These are phyloP conservation scores for Drosophila suboccidentalis DNA, from an alignment of 2,888 invertebrate genomes.

Conservation along the genomic window DNA sequence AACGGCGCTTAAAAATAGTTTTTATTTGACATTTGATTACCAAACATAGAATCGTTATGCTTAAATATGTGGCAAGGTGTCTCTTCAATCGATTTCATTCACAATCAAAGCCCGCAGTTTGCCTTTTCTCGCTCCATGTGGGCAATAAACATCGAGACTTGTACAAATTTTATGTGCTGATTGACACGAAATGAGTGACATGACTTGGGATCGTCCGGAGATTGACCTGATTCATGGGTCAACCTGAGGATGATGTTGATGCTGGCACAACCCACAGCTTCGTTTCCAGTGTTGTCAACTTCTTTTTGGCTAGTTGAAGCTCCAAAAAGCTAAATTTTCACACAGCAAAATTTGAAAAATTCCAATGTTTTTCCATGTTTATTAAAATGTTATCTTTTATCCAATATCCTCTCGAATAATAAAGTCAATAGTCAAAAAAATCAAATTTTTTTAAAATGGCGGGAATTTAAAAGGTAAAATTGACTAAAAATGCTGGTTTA, in stretches of 20 bases:
- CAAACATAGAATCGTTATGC: conserved; percentile 16
- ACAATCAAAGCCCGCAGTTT: conserved; percentile 32
- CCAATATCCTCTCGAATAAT: too few species aligned
- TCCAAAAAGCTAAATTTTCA: too few species aligned
- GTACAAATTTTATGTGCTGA: conserved; percentile 51
- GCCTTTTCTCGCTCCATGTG: neutral
- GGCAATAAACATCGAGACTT: conserved; percentile 46
- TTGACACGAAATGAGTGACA: conserved; percentile 55
- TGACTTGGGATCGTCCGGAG: neutral
- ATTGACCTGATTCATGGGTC: conserved; percentile 21
- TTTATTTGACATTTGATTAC: conserved; percentile 19
- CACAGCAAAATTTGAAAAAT: too few species aligned
- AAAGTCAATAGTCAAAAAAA: too few species aligned
- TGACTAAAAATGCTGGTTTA: too few species aligned
- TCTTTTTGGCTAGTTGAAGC: neutral
- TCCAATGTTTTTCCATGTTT: too few species aligned
- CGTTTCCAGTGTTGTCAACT: neutral
- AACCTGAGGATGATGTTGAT: conserved; percentile 7
- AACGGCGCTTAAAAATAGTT: conserved; percentile 31
- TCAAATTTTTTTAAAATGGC: too few species aligned
- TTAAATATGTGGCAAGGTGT: conserved; percentile 24
- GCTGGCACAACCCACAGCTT: conserved; percentile 26
- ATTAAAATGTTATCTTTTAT: too few species aligned
- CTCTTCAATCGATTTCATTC: conserved; percentile 31
- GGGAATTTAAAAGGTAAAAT: too few species aligned